A percentile compares a stretch with the other conserved stretches of the same genome.
Conservation (phyloP, 2,797 vertebrate species). For the Cyclopterus lumpus region DNA sequence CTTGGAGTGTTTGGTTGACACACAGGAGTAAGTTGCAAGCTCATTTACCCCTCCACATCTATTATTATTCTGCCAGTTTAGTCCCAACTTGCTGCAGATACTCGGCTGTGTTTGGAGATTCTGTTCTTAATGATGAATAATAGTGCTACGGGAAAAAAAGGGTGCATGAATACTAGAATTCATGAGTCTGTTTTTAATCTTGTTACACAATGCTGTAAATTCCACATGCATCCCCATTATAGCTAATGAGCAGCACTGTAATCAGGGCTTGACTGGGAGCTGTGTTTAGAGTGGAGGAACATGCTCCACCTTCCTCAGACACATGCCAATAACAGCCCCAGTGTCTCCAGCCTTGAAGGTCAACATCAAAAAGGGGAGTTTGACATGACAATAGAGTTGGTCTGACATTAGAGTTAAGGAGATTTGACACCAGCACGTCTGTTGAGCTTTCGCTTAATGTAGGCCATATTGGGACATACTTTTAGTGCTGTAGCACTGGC, state of each 20-base stretch:
- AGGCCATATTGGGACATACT: conserved; percentile 52
- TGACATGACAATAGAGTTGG: conserved; percentile 50
- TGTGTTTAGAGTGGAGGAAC: conserved; percentile 43
- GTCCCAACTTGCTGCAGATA: conserved; percentile 44
- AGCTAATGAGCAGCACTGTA: conserved; percentile 74
- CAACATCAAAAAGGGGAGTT: conserved; percentile 57
- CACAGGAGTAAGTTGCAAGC: conserved; percentile 46
- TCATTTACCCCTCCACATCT: conserved; percentile 61
- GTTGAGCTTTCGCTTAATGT: conserved; percentile 46
- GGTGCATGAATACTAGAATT: conserved; percentile 60
- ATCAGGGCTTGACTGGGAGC: conserved; percentile 60
- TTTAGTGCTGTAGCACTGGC: conserved; percentile 51
- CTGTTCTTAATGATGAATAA: conserved; percentile 76
- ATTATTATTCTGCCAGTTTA: conserved; percentile 57
- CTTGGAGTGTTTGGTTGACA: conserved; percentile 54
- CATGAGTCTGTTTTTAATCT: conserved; percentile 75
- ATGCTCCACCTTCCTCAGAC: conserved; percentile 55
- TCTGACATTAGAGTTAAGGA: conserved; percentile 38
- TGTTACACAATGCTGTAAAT: conserved; percentile 72
- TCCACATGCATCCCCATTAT: conserved; percentile 75
- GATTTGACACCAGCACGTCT: conserved; percentile 51
- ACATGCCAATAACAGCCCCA: conserved; percentile 66
- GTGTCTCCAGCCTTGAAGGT: conserved; percentile 54
- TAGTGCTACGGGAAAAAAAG: conserved; percentile 56
- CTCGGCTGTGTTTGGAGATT: conserved; percentile 53